Evolutionary conservation across 2,113 vertebrate genomes (phyloP).

Genomic region (Peromyscus polionotus): DNA sequence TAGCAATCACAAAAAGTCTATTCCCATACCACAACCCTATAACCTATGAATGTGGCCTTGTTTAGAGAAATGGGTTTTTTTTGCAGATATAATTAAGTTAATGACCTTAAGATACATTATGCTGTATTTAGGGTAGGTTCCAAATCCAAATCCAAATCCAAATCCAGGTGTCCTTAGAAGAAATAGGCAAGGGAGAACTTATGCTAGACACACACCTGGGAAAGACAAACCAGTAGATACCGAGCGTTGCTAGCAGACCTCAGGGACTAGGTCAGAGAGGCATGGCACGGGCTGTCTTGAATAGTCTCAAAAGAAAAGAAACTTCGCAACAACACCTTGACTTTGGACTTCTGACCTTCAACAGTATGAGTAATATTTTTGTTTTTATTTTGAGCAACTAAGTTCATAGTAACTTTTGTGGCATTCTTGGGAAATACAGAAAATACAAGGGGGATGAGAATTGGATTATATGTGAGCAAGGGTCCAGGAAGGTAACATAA

Average conservation of each 20-base stretch:
- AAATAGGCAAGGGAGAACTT: not conserved
- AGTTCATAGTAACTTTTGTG: not conserved
- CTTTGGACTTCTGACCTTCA: not conserved
- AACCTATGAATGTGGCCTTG: slow-evolving; percentile 10
- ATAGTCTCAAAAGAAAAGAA: slow-evolving; percentile 33
- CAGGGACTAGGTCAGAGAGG: not conserved
- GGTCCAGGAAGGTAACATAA: not conserved
- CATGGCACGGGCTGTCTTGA: not conserved
- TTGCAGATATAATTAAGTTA: slow-evolving; percentile 2
- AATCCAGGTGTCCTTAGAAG: not conserved
- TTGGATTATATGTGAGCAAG: not conserved
- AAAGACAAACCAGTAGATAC: not conserved
- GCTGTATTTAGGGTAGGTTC: not conserved
- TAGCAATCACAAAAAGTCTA: not conserved
- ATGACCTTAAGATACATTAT: not conserved
- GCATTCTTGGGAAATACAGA: not conserved
- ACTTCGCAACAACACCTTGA: slow-evolving; percentile 14
- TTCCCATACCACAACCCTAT: not conserved
- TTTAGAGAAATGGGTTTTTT: not conserved
- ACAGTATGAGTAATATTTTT: not conserved
- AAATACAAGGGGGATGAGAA: not conserved
- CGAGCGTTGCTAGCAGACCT: not conserved
- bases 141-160: not conserved
- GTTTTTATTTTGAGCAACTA: slow-evolving; percentile 40
- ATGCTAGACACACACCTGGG: not conserved